Evolutionary conservation across 2,888 invertebrate genomes (phyloP).

Genomic region (Dynastes hyllus): DNA sequence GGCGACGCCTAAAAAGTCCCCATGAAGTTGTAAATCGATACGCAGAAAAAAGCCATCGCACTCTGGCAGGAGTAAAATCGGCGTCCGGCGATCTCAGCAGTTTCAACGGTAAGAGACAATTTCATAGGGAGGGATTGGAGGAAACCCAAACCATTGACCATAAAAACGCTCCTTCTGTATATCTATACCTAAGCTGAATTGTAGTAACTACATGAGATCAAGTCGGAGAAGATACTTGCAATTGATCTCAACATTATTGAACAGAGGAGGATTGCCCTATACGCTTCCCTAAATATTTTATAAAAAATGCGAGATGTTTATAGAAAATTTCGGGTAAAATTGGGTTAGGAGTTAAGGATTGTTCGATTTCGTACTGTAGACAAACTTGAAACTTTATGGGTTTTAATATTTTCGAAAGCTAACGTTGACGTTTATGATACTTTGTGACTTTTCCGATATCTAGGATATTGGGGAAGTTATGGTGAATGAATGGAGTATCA

Average conservation of each 20-base stretch:
- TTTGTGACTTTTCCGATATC: background rate
- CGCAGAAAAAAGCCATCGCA: constrained; percentile 50
- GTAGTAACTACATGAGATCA: background rate
- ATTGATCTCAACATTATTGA: constrained; percentile 2
- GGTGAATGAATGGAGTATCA: too few relatives aligned
- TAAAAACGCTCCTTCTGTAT: constrained; percentile 11
- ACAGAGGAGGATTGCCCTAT: background rate
- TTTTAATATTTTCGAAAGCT: background rate
- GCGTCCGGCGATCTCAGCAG: constrained; percentile 49
- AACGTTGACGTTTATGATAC: background rate
- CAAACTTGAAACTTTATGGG: background rate
- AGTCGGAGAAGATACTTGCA: constrained; percentile 2
- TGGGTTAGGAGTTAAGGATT: background rate
- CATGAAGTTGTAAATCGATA: constrained; percentile 42
- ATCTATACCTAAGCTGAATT: background rate
- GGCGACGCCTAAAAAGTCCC: constrained; percentile 25
- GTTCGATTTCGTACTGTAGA: background rate
- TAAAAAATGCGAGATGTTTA: constrained; percentile 19
- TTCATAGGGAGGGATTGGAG: constrained; percentile 26
- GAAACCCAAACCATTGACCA: constrained; percentile 13
- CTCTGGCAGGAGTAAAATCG: constrained; percentile 42
- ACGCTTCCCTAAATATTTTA: background rate
- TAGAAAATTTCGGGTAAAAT: background rate
- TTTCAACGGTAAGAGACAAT: constrained; percentile 52
- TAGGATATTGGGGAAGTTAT: too few relatives aligned